Base-by-base conservation (phyloP, 2,888 invertebrate genomes). In the Drosophila ezoana region DNA sequence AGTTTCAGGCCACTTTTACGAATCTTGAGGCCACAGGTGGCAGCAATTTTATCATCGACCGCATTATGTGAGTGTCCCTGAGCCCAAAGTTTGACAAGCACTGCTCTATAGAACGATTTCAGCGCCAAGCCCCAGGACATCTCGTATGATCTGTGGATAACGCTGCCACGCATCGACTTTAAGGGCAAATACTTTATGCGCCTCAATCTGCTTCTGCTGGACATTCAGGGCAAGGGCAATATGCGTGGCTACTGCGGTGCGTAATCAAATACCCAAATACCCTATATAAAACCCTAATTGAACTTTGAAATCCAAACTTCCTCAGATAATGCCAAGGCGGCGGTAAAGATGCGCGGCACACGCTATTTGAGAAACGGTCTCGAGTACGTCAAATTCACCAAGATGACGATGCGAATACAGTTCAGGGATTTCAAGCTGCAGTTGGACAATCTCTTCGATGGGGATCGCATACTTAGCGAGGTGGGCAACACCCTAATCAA, bases 401-500 rank as follows among this genome's bases (percentile, higher is more conserved):
- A 89, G 49, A 82, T 92, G 81, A 86, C 90, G 10, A 86, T 92
- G 60, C 89, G 89, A 49, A 90, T 92, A 13, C 81, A 87, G 58
- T 90, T 92, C 28, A 91, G 78, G 62, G 89, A 89, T 35, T 89
- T 92, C 35, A 90, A 91, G 60, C 57, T 92, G 51, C 87, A 90
- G 43, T 64, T 92, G 44, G 90, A 92, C 38, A 92, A 92, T 83
- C 79, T 92, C 4, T 92, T 92, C 52, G 91, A 91, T 65, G 91
- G 92, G 0, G 92, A 92, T 70, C 89, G 89, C 13, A 75, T 90
- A 1, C 72, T 92, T 11, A 91, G 92, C 0, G 90, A 91, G 66
- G 89, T 92, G 44, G 92, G 92, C 52, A 92, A 92, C 66, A 72
- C 73, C 0, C 80, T 92, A 23, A 92, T 92, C 58, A 92, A 92